phyloP scores from a whole-genome alignment of 2,797 vertebrate species.

The Carcharodon carcharias region DNA sequence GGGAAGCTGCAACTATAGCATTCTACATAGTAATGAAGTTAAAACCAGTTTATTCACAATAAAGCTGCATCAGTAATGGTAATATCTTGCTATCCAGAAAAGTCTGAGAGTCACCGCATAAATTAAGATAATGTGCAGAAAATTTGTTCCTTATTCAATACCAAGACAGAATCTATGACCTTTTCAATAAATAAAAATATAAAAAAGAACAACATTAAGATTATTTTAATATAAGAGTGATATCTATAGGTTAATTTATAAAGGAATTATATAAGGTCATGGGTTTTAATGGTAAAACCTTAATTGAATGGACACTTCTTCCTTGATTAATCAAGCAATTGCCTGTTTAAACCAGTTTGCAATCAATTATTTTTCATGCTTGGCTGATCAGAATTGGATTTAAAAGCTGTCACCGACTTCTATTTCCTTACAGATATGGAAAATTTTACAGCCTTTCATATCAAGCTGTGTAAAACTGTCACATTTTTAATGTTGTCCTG shows the following conservation, averaged over 20 bases:
- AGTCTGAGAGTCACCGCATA: neutral
- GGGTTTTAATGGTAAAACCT: neutral
- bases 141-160: neutral
- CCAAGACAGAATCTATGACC: neutral
- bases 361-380: neutral
- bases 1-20: neutral
- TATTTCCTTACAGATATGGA: neutral
- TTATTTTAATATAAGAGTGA: neutral
- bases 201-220: neutral
- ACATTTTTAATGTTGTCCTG: neutral
- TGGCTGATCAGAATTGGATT: neutral
- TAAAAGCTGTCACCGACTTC: neutral
- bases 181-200: neutral
- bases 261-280: neutral
- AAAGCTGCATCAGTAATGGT: neutral
- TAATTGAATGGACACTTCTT: neutral
- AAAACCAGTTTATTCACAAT: neutral
- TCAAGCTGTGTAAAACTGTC: neutral
- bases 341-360: neutral
- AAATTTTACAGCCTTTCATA: neutral
- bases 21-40: neutral
- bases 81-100: neutral
- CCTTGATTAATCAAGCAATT: conserved; percentile 1
- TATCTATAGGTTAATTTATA: neutral
- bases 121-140: neutral